phyloP scores from a whole-genome alignment of 2,797 vertebrate species.

The Etheostoma nigrum region DNA sequence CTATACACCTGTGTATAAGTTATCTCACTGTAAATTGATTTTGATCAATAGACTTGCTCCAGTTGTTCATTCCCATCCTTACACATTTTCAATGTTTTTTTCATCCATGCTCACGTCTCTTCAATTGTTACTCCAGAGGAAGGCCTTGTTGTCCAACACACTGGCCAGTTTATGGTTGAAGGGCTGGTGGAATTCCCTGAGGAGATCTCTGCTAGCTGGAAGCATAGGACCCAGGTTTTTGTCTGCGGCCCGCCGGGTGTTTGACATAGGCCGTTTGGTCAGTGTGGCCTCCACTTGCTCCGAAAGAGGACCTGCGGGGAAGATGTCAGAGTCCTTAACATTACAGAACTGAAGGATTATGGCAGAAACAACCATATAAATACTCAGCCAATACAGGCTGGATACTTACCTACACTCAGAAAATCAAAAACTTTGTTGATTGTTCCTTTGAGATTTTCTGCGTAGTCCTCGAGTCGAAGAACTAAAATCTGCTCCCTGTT shows the following conservation, averaged over 20 bases:
- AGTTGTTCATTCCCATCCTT: conserved; percentile 1
- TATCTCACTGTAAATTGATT: no score
- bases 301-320: conserved; percentile 86
- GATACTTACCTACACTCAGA: conserved; percentile 87
- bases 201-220: conserved; percentile 87
- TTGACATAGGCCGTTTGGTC: conserved; percentile 89
- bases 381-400: background rate
- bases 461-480: conserved; percentile 93
- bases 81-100: background rate
- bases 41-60: background rate
- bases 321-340: background rate
- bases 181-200: conserved; percentile 90
- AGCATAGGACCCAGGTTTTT: conserved; percentile 93
- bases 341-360: background rate
- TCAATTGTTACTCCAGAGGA: conserved; percentile 85
- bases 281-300: conserved; percentile 87
- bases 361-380: background rate
- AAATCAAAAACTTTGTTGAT: conserved; percentile 92
- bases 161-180: conserved; percentile 91
- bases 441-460: conserved; percentile 87
- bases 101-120: background rate
- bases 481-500: conserved; percentile 91
- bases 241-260: conserved; percentile 89
- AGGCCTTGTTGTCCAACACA: conserved; percentile 87
- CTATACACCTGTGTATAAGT: background rate